These are phyloP conservation scores for Spodoptera exigua DNA, from an alignment of 2,888 invertebrate genomes.

Conservation along the genomic window DNA sequence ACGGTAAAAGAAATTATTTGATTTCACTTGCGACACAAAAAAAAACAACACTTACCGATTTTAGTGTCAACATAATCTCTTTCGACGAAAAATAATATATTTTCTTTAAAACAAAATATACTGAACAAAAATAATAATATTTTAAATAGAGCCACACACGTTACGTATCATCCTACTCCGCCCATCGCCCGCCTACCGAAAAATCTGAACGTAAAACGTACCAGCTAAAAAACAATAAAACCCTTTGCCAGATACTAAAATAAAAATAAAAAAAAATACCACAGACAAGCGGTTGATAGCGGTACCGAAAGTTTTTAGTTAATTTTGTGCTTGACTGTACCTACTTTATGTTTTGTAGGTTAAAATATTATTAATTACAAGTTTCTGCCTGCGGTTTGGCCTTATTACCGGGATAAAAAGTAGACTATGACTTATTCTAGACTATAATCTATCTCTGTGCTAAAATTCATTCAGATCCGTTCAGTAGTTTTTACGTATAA, in stretches of 20 bases:
- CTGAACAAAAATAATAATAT: constrained; percentile 29
- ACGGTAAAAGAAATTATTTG: too few relatives aligned
- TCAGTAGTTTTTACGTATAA: too few relatives aligned
- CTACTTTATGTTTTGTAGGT: neutral
- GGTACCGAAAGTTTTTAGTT: constrained; percentile 48
- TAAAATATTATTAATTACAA: too few relatives aligned
- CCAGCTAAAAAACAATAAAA: constrained; percentile 84
- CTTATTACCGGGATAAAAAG: too few relatives aligned
- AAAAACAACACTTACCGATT: too few relatives aligned
- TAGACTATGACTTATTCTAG: too few relatives aligned
- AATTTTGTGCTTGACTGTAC: constrained; percentile 27
- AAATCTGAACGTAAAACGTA: constrained; percentile 77
- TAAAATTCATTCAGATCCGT: too few relatives aligned
- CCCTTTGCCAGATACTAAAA: constrained; percentile 72
- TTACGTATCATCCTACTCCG: constrained; percentile 66
- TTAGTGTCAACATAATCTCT: neutral
- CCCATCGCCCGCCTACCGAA: constrained; percentile 86
- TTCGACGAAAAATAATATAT: constrained; percentile 5
- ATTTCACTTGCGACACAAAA: too few relatives aligned
- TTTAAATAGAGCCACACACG: constrained; percentile 66
- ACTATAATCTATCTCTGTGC: too few relatives aligned
- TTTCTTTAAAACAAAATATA: constrained; percentile 19
- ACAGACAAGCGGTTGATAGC: constrained; percentile 64
- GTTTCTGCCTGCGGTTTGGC: too few relatives aligned
- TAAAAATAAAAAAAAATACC: constrained; percentile 54